These are phyloP conservation scores for Neodon shergylaensis DNA, from an alignment of 2,113 vertebrate genomes.

Conservation along the genomic window DNA sequence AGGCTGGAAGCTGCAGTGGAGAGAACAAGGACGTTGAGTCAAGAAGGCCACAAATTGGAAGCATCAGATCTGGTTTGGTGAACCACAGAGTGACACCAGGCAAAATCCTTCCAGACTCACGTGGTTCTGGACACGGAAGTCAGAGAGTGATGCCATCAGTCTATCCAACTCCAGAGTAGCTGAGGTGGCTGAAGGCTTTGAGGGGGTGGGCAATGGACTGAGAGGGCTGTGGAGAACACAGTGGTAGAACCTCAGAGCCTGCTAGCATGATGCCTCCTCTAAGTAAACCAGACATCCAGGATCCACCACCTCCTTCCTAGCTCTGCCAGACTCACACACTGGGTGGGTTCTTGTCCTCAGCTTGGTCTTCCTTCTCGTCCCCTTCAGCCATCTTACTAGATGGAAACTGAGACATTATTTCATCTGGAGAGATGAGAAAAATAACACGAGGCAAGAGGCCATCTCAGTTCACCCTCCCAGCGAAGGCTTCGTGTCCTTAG, in stretches of 20 bases:
- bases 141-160: slow-evolving; percentile 95
- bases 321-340: slow-evolving; percentile 72
- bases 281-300: neutral
- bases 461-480: neutral
- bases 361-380: slow-evolving; percentile 84
- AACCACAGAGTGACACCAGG: neutral
- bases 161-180: slow-evolving; percentile 95
- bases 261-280: neutral
- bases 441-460: neutral
- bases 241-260: neutral
- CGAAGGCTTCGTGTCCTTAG: neutral
- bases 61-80: neutral
- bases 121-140: slow-evolving; percentile 94
- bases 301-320: neutral
- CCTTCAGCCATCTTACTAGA: slow-evolving; percentile 87
- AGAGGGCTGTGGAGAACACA: slow-evolving; percentile 80
- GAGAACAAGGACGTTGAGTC: slow-evolving; percentile 9
- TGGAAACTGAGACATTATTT: slow-evolving; percentile 96
- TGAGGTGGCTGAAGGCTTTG: slow-evolving; percentile 88
- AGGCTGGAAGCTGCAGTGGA: slow-evolving; percentile 68
- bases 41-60: neutral
- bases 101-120: slow-evolving; percentile 83
- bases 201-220: slow-evolving; percentile 77
- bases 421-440: slow-evolving; percentile 86
- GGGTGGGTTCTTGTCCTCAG: slow-evolving; percentile 70